A percentile compares a stretch with the other conserved stretches of the same genome.
Evolutionary conservation across 2,113 vertebrate species (phyloP).

Genomic region (Candoia aspera): DNA sequence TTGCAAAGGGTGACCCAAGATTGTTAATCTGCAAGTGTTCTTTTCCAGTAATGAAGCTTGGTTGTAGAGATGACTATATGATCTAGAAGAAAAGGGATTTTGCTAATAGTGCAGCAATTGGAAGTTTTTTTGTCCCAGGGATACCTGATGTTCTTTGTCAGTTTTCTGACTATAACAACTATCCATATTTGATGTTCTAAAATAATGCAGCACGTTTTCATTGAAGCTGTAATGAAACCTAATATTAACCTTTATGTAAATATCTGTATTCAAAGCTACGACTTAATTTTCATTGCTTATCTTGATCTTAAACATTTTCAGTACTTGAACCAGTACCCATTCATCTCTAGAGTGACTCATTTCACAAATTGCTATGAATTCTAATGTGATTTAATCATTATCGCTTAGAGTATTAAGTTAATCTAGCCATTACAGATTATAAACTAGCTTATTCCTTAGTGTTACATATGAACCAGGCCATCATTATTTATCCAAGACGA

Average conservation of each 20-base stretch:
- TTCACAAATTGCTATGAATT: no score
- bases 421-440: no score
- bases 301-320: background rate
- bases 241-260: background rate
- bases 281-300: background rate
- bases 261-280: background rate
- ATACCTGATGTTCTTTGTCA: accelerated
- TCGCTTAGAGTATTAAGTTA: no score
- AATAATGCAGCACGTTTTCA: background rate
- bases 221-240: background rate
- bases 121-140: background rate
- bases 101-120: background rate
- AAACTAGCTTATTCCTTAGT: no score
- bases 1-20: constrained; percentile 22
- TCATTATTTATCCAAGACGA: background rate
- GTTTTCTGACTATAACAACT: background rate
- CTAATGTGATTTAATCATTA: no score
- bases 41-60: background rate
- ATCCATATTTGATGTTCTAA: background rate
- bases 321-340: background rate
- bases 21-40: constrained; percentile 7
- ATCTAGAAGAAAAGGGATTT: constrained; percentile 23
- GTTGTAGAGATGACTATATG: constrained; percentile 2
- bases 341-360: background rate
- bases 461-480: background rate